Conservation (phyloP, 2,888 invertebrate genomes). For the Luperina nickerlii region DNA sequence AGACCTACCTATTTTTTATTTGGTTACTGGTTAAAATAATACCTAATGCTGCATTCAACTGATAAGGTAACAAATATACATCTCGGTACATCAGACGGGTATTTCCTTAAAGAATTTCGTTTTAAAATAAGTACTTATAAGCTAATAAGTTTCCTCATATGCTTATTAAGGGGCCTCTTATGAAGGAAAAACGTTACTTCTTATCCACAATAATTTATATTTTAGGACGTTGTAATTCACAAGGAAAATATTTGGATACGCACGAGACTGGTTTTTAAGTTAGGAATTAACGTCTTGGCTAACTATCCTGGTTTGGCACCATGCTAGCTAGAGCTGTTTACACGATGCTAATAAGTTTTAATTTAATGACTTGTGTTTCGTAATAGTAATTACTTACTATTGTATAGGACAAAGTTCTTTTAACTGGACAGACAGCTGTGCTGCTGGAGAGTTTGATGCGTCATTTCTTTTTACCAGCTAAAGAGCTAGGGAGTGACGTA, state of each 20-base stretch:
- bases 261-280: background rate
- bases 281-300: background rate
- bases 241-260: background rate
- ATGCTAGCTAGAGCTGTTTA: background rate
- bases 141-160: conserved; percentile 38
- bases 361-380: background rate
- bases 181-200: conserved; percentile 3
- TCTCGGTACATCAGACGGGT: background rate
- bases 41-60: background rate
- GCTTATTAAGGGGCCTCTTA: conserved; percentile 7
- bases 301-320: no score
- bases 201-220: background rate
- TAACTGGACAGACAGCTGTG: background rate
- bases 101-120: conserved; percentile 1
- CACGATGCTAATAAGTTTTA: no score
- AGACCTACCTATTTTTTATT: background rate
- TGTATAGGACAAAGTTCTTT: no score
- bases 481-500: background rate
- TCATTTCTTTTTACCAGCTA: background rate
- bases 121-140: background rate
- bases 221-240: background rate
- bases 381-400: background rate
- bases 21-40: background rate
- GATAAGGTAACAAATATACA: background rate
- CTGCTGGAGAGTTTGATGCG: background rate